phyloP scores from a whole-genome alignment of 2,113 vertebrate species.

The Tachuris rubrigastra region DNA sequence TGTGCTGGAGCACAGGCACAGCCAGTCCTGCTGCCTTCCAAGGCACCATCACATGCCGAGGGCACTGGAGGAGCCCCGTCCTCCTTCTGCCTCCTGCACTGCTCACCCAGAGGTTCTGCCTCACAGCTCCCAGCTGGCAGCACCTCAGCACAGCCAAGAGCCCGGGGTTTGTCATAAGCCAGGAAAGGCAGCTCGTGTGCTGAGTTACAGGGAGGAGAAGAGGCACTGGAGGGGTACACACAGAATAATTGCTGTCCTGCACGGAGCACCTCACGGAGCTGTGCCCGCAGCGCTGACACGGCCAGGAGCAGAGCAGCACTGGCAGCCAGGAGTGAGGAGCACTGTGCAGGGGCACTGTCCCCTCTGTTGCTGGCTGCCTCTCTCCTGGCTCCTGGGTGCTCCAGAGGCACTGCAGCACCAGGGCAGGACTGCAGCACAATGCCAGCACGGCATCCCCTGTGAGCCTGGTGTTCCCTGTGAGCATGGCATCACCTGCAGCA shows the following conservation, averaged over 20 bases:
- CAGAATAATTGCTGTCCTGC: neutral
- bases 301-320: neutral
- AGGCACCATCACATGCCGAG: fast-evolving
- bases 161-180: neutral
- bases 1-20: fast-evolving
- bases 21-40: fast-evolving
- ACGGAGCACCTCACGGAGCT: fast-evolving
- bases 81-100: neutral
- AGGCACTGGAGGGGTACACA: neutral
- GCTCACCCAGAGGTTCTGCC: neutral
- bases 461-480: neutral
- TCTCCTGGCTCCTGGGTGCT: neutral
- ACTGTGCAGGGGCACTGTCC: neutral
- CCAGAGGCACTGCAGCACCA: neutral
- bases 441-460: neutral
- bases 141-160: neutral
- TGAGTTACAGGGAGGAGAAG: neutral
- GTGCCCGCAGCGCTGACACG: fast-evolving
- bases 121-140: neutral
- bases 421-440: fast-evolving
- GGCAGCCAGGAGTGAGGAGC: neutral
- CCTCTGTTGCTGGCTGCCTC: neutral
- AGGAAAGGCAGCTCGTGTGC: neutral
- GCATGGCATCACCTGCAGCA: neutral
- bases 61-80: neutral